Conservation (phyloP, 2,888 invertebrate genomes). For the Molorchus minor region DNA sequence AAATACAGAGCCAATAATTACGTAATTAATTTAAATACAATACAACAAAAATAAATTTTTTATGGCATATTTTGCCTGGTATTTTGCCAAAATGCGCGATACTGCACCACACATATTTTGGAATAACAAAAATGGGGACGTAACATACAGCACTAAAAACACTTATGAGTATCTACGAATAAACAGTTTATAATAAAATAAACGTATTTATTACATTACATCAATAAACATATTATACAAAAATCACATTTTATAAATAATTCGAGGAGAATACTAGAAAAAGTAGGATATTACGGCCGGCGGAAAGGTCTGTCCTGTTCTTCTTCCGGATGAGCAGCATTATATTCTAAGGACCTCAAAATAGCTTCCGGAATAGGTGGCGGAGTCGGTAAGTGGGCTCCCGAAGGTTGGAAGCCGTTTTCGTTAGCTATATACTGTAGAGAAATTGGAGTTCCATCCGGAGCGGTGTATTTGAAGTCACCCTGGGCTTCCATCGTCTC, state of each 20-base stretch:
- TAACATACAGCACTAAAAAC: too few species aligned
- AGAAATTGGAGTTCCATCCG: constrained; percentile 66
- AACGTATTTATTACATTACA: constrained; percentile 13
- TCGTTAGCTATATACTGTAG: constrained; percentile 67
- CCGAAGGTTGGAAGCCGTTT: constrained; percentile 67
- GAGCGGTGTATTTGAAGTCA: constrained; percentile 66
- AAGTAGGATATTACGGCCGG: constrained; percentile 27
- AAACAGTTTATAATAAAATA: not conserved
- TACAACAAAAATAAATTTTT: too few species aligned
- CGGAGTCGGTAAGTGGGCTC: constrained; percentile 67
- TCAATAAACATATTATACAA: constrained; percentile 8
- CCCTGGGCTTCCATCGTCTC: constrained; percentile 65
- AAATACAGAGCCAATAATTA: too few species aligned
- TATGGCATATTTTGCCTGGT: too few species aligned
- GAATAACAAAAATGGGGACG: too few species aligned
- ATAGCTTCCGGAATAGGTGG: constrained; percentile 77
- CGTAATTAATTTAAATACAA: too few species aligned
- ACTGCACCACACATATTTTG: too few species aligned
- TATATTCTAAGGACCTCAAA: constrained; percentile 71
- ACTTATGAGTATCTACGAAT: too few species aligned
- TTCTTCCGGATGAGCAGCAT: constrained; percentile 72
- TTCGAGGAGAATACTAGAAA: too few species aligned
- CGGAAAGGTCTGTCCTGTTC: constrained; percentile 40
- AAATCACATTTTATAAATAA: constrained; percentile 18
- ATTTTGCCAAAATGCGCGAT: too few species aligned